Percentiles rank a stretch among this genome's conserved stretches.
Evolutionary conservation across 2,113 vertebrate genomes (phyloP).

Genomic region (Anolis carolinensis): DNA sequence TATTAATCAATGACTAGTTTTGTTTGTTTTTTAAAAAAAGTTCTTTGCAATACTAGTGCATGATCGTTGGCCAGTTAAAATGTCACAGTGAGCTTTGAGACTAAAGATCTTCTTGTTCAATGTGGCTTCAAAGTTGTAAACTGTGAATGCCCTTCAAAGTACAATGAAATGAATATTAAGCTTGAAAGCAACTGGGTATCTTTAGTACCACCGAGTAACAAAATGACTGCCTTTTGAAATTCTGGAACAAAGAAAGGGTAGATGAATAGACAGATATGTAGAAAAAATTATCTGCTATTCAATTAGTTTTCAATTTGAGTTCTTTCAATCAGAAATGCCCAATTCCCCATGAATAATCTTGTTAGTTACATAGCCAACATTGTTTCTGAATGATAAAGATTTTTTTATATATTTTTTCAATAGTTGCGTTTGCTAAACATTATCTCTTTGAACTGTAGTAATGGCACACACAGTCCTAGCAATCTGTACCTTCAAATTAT

Average conservation of each 20-base stretch:
- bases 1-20: no score
- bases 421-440: neutral
- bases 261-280: neutral
- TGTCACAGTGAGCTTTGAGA: slow-evolving; percentile 5
- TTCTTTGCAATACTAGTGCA: no score
- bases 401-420: neutral
- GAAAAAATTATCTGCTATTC: neutral
- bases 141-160: neutral
- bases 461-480: neutral
- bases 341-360: neutral
- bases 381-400: neutral
- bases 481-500: neutral
- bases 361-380: neutral
- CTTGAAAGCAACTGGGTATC: slow-evolving; percentile 10
- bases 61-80: neutral
- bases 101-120: slow-evolving; percentile 18
- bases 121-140: slow-evolving; percentile 2
- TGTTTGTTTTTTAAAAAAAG: no score
- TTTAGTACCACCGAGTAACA: neutral
- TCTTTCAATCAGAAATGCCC: neutral
- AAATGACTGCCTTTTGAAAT: slow-evolving; percentile 5
- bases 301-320: slow-evolving; percentile 15
- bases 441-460: neutral
- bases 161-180: slow-evolving; percentile 3
- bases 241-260: neutral